Percentiles rank a stretch among this genome's conserved stretches.
phyloP scores from a whole-genome alignment of 1,140 invertebrate genomes.

The Notospermus geniculatus region DNA sequence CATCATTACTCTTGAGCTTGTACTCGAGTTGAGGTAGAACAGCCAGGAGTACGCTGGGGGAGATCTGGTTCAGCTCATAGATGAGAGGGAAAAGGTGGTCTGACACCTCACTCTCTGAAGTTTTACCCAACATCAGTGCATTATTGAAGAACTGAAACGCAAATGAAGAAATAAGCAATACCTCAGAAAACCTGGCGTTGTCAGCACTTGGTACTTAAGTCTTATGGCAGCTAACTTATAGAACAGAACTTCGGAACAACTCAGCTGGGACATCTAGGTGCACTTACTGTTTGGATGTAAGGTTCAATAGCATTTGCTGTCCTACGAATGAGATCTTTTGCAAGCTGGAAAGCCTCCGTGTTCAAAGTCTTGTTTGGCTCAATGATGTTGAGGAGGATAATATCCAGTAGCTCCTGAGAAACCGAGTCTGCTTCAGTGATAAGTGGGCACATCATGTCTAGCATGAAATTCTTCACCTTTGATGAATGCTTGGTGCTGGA shows the following conservation, averaged over 20 bases:
- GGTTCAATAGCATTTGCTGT: conserved; percentile 88
- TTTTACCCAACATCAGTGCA: conserved; percentile 84
- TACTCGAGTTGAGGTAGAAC: conserved; percentile 94
- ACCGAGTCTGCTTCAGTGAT: conserved; percentile 94
- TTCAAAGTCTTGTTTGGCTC: conserved; percentile 90
- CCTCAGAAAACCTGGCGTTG: too few species aligned
- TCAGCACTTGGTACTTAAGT: too few species aligned
- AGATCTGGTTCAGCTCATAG: conserved; percentile 94
- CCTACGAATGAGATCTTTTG: conserved; percentile 87
- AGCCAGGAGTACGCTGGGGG: conserved; percentile 79
- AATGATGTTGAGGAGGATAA: conserved; percentile 91
- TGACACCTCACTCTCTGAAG: conserved; percentile 51
- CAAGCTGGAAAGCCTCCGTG: conserved; percentile 85
- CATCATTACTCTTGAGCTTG: conserved; percentile 74
- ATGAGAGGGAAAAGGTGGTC: conserved; percentile 84
- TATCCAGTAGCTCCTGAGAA: conserved; percentile 88
- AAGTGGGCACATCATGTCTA: conserved; percentile 89
- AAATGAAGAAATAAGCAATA: conserved; percentile 15
- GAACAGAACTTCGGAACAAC: neutral
- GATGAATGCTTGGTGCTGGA: conserved; percentile 89
- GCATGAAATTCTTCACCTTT: conserved; percentile 94
- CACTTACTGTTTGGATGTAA: conserved; percentile 85
- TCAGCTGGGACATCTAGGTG: neutral
- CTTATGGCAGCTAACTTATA: too few species aligned
- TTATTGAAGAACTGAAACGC: conserved; percentile 87